Evolutionary conservation across 2,113 vertebrate genomes (phyloP).

Genomic region (Salvelinus namaycush): DNA sequence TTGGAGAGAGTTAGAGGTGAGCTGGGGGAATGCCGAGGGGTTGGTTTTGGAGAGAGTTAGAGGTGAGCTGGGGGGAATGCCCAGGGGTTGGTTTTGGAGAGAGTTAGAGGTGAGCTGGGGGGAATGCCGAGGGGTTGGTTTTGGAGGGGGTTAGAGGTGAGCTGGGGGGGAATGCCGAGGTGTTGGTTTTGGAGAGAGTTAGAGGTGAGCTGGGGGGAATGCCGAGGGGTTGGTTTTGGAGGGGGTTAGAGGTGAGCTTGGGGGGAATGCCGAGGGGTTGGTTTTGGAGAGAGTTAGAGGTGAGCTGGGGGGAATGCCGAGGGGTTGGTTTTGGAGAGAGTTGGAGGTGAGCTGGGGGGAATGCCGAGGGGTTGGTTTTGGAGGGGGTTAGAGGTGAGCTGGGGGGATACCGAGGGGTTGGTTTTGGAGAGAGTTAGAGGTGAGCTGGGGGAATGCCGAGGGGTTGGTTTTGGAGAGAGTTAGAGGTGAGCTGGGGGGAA

Average conservation of each 20-base stretch:
- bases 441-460: slow-evolving; percentile 27
- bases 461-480: slow-evolving; percentile 33
- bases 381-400: slow-evolving; percentile 8
- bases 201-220: too few relatives aligned
- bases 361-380: slow-evolving; percentile 23
- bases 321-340: slow-evolving; percentile 33
- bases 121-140: not conserved
- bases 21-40: too few relatives aligned
- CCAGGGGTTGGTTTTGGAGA: slow-evolving; percentile 27
- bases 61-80: slow-evolving; percentile 37
- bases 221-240: slow-evolving; percentile 21
- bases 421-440: slow-evolving; percentile 44
- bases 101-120: not conserved
- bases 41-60: slow-evolving; percentile 40
- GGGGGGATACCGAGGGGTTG: not conserved
- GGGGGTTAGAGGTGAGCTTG: slow-evolving; percentile 47
- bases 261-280: slow-evolving; percentile 2
- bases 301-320: too few relatives aligned
- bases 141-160: slow-evolving; percentile 50
- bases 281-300: slow-evolving; percentile 29
- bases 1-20: slow-evolving; percentile 24
- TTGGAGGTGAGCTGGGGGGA: slow-evolving; percentile 43
- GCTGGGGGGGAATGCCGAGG: not conserved
- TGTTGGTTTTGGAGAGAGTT: slow-evolving; percentile 34
- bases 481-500: not conserved